Percentiles rank a stretch among this genome's conserved stretches.
Conservation (phyloP, 2,888 invertebrate species). For the Globia sparganii region DNA sequence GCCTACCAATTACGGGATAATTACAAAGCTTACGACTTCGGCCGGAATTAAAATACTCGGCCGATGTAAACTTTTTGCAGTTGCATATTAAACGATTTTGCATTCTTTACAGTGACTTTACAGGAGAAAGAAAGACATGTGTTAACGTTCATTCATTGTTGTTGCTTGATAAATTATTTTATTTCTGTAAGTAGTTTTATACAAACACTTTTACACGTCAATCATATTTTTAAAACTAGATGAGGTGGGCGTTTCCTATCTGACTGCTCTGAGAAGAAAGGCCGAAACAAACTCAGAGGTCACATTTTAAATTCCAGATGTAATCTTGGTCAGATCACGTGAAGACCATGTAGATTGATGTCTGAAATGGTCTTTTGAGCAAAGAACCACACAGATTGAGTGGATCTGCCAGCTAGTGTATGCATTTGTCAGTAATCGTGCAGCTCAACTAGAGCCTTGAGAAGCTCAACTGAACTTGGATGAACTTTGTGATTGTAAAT, state of each 20-base stretch:
- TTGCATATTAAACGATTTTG: constrained; percentile 63
- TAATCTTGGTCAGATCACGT: neutral
- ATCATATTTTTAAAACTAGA: neutral
- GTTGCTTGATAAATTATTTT: neutral
- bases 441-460: no score
- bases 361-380: neutral
- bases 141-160: constrained; percentile 40
- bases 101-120: constrained; percentile 54
- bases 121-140: constrained; percentile 25
- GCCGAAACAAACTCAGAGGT: neutral
- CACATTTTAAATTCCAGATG: neutral
- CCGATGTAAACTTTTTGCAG: constrained; percentile 61
- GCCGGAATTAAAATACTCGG: constrained; percentile 69
- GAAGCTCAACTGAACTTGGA: no score
- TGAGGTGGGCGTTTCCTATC: neutral
- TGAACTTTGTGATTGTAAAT: neutral
- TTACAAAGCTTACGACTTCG: constrained; percentile 80
- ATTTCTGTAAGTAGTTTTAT: neutral
- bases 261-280: neutral
- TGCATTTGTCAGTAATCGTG: no score
- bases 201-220: neutral
- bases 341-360: neutral
- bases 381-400: no score
- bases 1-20: constrained; percentile 88
- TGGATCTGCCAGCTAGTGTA: no score